Evolutionary conservation across 2,113 vertebrate genomes (phyloP).

Genomic region (Tapirus terrestris): DNA sequence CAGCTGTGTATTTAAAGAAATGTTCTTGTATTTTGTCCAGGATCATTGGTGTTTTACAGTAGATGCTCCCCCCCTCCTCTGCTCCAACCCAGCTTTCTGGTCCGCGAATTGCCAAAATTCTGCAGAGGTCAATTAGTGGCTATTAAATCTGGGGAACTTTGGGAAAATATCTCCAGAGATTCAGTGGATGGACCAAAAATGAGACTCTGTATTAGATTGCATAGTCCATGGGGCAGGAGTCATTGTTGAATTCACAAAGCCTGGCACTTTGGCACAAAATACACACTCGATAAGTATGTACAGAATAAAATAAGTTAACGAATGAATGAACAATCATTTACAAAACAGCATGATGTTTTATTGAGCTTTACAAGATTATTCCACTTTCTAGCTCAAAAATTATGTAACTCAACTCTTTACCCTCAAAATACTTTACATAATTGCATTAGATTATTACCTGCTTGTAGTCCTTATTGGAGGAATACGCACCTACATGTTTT

Average conservation of each 20-base stretch:
- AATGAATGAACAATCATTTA: neutral
- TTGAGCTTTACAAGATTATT: neutral
- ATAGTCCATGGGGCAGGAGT: neutral
- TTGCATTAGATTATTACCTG: neutral
- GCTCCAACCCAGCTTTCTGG: neutral
- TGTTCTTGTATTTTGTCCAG: neutral
- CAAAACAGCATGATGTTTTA: neutral
- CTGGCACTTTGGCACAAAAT: neutral
- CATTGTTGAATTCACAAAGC: neutral
- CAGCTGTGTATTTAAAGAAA: neutral
- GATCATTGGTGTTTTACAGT: neutral
- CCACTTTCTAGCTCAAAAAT: neutral
- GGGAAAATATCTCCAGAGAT: neutral
- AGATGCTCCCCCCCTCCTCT: neutral
- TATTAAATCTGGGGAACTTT: neutral
- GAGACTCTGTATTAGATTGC: neutral
- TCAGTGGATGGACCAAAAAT: neutral
- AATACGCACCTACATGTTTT: neutral
- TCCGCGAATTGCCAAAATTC: neutral
- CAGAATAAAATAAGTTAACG: neutral
- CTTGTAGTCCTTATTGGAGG: neutral
- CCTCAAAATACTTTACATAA: constrained; percentile 13
- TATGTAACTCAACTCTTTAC: constrained; percentile 4
- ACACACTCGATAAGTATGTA: neutral
- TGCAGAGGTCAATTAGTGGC: neutral